Base-by-base conservation (phyloP, 2,888 invertebrate species). In the Cordilura impudica region DNA sequence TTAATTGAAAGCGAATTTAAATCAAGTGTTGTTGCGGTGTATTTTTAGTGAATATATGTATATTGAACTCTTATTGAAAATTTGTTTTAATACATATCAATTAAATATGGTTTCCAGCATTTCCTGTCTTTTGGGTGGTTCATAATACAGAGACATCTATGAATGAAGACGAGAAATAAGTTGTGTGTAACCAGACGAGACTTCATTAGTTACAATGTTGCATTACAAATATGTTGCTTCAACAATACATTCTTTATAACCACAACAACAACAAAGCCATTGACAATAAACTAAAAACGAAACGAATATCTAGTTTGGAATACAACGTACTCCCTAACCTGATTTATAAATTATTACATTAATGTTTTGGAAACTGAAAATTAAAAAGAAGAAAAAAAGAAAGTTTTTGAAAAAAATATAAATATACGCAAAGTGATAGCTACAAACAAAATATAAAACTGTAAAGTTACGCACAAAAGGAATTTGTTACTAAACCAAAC, bases 381-480 rank as follows among this genome's bases (percentile, higher is more conserved):
- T 1, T 4, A 31, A 23, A 39, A 51, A 61, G n/a, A 60, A 29
- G 39, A 56, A 19, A 61, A 56, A 26, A 29, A 69, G 23, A 29
- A 26, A 53, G 2, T 12, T n/a, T n/a, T n/a, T n/a, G n/a, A n/a
- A n/a, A n/a, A 31, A n/a, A 49, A n/a, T n/a, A n/a, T 10, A 53
- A 53, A 8, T 1, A 63, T 26, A 12, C n/a, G 4, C n/a, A 39
- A n/a, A 49, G 75, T 56, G 53, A 69, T 69, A 75, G 16, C 45
- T 67, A 7, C 16, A 47, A 49, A 49, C 12, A 19, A 45, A 31
- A 67, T 45, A 45, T 56, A 14, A 61, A 67, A 66, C 26, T 26
- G 26, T 26, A 3, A 26, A 12, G 8, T 63, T 67, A 75, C 79
- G 79, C 79, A 75, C 75, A 79, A 79, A 75, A 54, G 70, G 61